Conservation (phyloP, 2,797 vertebrate species). For the Acropternis orthonyx region DNA sequence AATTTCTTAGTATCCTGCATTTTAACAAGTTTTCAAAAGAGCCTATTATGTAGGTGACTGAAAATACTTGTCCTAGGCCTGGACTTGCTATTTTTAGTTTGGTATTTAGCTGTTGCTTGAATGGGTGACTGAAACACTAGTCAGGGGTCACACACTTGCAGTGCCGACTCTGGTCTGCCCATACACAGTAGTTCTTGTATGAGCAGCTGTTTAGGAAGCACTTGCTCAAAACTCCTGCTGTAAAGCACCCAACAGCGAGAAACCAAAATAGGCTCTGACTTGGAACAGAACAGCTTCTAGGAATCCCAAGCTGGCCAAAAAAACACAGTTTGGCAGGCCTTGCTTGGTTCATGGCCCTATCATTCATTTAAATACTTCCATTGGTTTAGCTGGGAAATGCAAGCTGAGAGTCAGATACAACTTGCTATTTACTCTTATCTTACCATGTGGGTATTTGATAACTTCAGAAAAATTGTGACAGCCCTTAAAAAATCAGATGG, state of each 20-base stretch:
- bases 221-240: constrained; percentile 5
- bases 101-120: constrained; percentile 47
- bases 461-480: neutral
- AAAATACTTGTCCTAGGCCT: neutral
- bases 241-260: constrained; percentile 5
- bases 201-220: constrained; percentile 59
- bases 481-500: neutral
- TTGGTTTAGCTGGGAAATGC: neutral
- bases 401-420: neutral
- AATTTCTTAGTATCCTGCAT: neutral
- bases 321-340: neutral
- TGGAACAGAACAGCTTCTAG: constrained; percentile 2
- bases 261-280: constrained; percentile 30
- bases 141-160: constrained; percentile 25
- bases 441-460: neutral
- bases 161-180: neutral
- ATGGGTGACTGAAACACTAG: constrained; percentile 49
- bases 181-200: constrained; percentile 38
- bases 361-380: neutral
- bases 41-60: neutral
- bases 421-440: neutral
- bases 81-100: constrained; percentile 52
- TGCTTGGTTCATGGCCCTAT: neutral
- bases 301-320: neutral
- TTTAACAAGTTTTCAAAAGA: constrained; percentile 14